Evolutionary conservation across 2,888 invertebrate species (phyloP).

Genomic region (Dorcus hopei): DNA sequence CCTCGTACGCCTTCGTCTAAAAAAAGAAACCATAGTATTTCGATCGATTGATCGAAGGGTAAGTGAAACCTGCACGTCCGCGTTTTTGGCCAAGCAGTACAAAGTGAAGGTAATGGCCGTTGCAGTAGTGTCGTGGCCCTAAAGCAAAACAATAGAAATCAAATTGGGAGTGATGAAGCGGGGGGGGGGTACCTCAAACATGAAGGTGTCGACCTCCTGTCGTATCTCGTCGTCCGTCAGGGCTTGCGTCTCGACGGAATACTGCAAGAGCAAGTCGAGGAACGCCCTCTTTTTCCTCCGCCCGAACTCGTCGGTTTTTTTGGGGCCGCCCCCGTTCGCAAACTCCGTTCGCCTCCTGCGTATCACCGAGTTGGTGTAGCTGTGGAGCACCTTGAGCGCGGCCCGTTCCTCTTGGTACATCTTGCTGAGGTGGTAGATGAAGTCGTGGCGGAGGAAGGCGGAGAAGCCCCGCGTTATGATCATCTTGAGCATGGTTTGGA

Average conservation of each 20-base stretch:
- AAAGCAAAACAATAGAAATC: neutral
- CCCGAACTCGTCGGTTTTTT: neutral
- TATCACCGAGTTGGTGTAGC: conserved; percentile 47
- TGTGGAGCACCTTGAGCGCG: conserved; percentile 49
- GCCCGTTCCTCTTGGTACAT: conserved; percentile 56
- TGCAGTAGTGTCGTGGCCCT: conserved; percentile 47
- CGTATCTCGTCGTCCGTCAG: neutral
- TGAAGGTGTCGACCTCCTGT: neutral
- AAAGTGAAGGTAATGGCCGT: conserved; percentile 44
- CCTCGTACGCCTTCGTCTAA: conserved; percentile 41
- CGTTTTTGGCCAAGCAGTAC: conserved; percentile 36
- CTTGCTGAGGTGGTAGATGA: conserved; percentile 52
- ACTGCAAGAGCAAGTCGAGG: neutral
- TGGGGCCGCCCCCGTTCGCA: neutral
- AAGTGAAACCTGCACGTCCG: conserved; percentile 7
- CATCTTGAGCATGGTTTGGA: conserved; percentile 50
- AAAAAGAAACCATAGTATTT: conserved; percentile 6
- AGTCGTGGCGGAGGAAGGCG: conserved; percentile 51
- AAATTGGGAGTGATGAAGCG: too few species aligned
- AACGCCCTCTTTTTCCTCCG: conserved; percentile 32
- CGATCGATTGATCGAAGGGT: neutral
- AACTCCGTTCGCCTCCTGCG: conserved; percentile 40
- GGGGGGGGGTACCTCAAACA: conserved; percentile 21
- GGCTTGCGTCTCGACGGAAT: neutral
- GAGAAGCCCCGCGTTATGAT: conserved; percentile 23